These are phyloP conservation scores for Saccostrea cuccullata DNA, from an alignment of 1,140 invertebrate genomes.

Conservation along the genomic window DNA sequence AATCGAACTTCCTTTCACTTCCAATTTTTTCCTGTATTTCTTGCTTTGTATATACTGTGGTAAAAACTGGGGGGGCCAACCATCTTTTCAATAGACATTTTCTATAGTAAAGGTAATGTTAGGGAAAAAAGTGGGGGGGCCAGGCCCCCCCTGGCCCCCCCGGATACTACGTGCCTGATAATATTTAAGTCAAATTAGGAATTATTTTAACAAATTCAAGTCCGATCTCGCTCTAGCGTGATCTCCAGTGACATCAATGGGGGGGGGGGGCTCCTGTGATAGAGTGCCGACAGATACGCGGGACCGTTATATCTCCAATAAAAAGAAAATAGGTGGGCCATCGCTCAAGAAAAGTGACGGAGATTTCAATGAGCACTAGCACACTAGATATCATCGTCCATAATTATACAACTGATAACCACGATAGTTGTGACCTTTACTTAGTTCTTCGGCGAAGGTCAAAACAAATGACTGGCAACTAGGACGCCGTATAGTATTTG, in stretches of 20 bases:
- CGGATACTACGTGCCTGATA: too few species aligned
- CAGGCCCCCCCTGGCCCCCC: too few species aligned
- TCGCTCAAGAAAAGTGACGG: not conserved
- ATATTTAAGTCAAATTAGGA: not conserved
- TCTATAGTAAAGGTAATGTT: too few species aligned
- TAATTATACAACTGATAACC: not conserved
- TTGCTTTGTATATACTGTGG: too few species aligned
- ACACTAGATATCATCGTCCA: not conserved
- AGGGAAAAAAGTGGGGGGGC: too few species aligned
- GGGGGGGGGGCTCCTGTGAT: not conserved
- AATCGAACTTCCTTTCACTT: too few species aligned
- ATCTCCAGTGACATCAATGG: not conserved
- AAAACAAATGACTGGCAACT: not conserved
- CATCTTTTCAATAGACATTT: too few species aligned
- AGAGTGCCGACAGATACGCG: not conserved
- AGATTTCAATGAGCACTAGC: not conserved
- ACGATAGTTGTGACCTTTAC: not conserved
- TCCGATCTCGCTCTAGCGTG: not conserved
- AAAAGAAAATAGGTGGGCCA: not conserved
- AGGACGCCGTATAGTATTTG: not conserved
- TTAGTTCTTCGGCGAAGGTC: not conserved
- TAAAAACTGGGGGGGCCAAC: too few species aligned
- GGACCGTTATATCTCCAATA: not conserved
- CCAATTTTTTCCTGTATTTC: too few species aligned
- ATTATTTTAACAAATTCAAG: not conserved